Evolutionary conservation across 1,140 invertebrate genomes (phyloP), one percentile per base, ranked within the genome.

Genomic region (Condylostylus longicornis): DNA sequence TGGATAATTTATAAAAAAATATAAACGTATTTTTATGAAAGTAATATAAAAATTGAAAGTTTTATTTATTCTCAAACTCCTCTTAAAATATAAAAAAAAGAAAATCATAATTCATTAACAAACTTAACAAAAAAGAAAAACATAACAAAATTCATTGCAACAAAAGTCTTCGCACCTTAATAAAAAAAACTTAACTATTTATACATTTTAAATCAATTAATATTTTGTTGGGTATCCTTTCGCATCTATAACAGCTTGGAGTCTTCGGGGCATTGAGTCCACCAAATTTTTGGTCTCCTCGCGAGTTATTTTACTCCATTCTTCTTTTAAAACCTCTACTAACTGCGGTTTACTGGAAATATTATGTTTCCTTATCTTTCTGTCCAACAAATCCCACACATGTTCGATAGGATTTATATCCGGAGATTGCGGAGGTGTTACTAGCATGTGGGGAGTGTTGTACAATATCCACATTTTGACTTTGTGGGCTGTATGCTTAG

Each of bases 391-490:
- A 3, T 33, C 23, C 38, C 43, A 50, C 20, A 45, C 20, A 42
- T 45, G 32, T 32, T 47, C 43, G 17, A 49, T 45, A 6, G 29
- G 36, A 35, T 49, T 47, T 17, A 47, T 13, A 30, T 47, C 45
- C n/a, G 48, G 42, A 9, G 33, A 35, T 25, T 61, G 53, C 19
- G 54, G 39, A n/a, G 52, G 47, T 31, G 39, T 48, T 25, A 47
- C 19, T 5, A 57, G 30, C 35, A 50, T 22, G 35, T 41, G 12
- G 5, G 13, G 14, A 27, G 8, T 14, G 17, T 41, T 33, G 18
- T 42, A 42, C 5, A 42, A 27, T 25, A 61, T 38, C 41, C 42
- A 59, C 20, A 46, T 18, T 25, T 44, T 43, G 1, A 40, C 42
- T 14, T 45, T 35, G 12, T 36, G 18, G 8, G 46, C 30, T 4